phyloP scores from a whole-genome alignment of 2,888 invertebrate genomes.

The Augiades crinisus region DNA sequence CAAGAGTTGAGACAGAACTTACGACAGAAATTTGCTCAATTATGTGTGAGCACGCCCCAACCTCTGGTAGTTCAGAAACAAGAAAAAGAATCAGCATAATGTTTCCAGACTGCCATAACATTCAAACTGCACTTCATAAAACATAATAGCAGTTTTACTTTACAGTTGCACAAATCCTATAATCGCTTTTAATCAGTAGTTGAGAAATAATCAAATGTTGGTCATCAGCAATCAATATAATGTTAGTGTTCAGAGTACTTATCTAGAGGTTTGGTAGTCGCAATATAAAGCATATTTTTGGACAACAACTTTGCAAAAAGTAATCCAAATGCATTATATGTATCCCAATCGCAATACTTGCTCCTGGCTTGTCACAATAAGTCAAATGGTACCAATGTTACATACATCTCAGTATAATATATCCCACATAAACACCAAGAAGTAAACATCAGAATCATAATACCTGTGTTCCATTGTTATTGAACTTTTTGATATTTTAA shows the following conservation, averaged over 20 bases:
- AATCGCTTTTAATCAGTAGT: conserved; percentile 28
- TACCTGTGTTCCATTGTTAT: conserved; percentile 9
- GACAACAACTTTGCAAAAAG: not conserved
- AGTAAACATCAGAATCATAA: conserved; percentile 5
- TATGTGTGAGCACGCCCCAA: conserved; percentile 83
- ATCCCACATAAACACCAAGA: conserved; percentile 2
- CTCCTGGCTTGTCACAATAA: too few species aligned
- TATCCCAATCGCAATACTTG: too few species aligned
- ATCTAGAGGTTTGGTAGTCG: conserved; percentile 18
- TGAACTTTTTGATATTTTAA: conserved; percentile 4
- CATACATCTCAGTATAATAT: conserved; percentile 7
- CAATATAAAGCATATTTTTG: conserved; percentile 12
- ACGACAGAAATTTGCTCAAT: conserved; percentile 90
- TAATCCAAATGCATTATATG: too few species aligned
- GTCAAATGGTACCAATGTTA: too few species aligned
- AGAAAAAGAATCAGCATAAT: conserved; percentile 50
- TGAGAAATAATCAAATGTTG: conserved; percentile 20
- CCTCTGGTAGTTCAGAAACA: conserved; percentile 37
- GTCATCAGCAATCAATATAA: conserved; percentile 17
- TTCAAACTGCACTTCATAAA: conserved; percentile 41
- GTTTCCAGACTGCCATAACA: conserved; percentile 32
- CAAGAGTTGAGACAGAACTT: conserved; percentile 91
- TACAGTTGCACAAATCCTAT: conserved; percentile 29
- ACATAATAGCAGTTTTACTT: conserved; percentile 22
- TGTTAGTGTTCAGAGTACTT: conserved; percentile 11